phyloP scores from a whole-genome alignment of 2,888 invertebrate species.

The Lacanobia oleracea region DNA sequence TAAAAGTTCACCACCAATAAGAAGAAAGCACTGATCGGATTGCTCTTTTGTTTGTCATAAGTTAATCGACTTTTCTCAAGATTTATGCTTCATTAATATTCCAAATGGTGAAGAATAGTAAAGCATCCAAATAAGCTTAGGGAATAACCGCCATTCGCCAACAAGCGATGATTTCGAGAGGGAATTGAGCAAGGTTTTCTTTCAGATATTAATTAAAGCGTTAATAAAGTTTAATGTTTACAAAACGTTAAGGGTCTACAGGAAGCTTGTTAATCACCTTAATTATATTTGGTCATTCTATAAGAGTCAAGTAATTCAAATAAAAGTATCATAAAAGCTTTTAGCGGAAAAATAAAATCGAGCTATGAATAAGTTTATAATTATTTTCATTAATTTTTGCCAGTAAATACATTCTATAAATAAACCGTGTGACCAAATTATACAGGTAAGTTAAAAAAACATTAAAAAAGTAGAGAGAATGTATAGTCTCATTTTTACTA shows the following conservation, averaged over 20 bases:
- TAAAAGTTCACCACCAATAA: not conserved
- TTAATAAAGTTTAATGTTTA: constrained; percentile 35
- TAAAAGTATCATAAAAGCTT: constrained; percentile 9
- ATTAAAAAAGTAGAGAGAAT: too few species aligned
- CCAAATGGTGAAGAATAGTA: constrained; percentile 35
- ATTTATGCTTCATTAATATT: constrained; percentile 51
- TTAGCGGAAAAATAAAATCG: not conserved
- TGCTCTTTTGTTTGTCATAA: constrained; percentile 6
- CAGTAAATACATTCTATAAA: not conserved
- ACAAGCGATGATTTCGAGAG: constrained; percentile 28
- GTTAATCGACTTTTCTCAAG: constrained; percentile 1
- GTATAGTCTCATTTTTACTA: too few species aligned
- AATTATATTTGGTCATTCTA: constrained; percentile 17
- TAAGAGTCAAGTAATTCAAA: constrained; percentile 18
- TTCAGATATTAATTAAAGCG: constrained; percentile 47
- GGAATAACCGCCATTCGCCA: constrained; percentile 36
- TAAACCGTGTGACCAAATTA: too few species aligned
- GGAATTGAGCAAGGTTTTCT: constrained; percentile 42
- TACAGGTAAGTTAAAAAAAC: too few species aligned
- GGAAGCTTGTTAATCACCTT: constrained; percentile 29
- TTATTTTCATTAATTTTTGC: not conserved
- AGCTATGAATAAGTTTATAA: not conserved
- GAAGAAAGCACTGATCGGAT: not conserved
- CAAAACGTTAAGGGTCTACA: constrained; percentile 16
- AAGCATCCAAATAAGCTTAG: constrained; percentile 41